Base-by-base conservation (phyloP, 2,888 invertebrate species). In the Drosophila anomelani region DNA sequence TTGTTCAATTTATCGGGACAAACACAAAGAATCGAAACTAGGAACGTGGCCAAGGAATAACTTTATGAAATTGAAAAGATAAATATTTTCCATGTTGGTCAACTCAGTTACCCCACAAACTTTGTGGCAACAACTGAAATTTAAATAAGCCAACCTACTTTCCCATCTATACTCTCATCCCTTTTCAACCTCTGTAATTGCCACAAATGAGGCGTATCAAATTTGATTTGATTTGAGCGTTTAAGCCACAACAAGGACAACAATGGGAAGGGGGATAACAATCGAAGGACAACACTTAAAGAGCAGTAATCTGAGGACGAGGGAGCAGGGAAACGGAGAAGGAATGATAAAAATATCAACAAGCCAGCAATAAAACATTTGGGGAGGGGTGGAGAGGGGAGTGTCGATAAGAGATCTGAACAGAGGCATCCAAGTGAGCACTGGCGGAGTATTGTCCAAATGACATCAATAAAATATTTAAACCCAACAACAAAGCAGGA, bases 391-490 rank as follows among this genome's bases (percentile, higher is more conserved):
- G 1, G 8, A 1, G 1, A 29, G 66, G 13, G 80, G 54, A 54
- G 63, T 39, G 47, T 29, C 38, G 34, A 46, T 57, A 54, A 23
- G 41, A 75, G 46, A 32, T 49, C 47, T 41, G 58, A 55, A 32
- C 53, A 15, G 62, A 69, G 54, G 80, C 82, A 76, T 60, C 67
- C 75, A 82, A 85, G 82, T 85, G 78, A 80, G 68, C 78, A 79
- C 68, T 77, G 59, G 32, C 41, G 72, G 63, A 80, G 73, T 61
- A 81, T 87, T 89, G 85, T 87, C 78, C 71, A 78, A 86, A 86
- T 78, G 82, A 82, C 89, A 85, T 87, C 79, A 85, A 87, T 87
- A 85, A 87, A 85, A 88, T 79, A 82, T 81, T 85, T 75, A 87
- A 80, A 41, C 38, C 47, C 74, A 58, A 75, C 77, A 85, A 76